Evolutionary conservation across 1,140 invertebrate genomes (phyloP).

Genomic region (Papilio glaucus): DNA sequence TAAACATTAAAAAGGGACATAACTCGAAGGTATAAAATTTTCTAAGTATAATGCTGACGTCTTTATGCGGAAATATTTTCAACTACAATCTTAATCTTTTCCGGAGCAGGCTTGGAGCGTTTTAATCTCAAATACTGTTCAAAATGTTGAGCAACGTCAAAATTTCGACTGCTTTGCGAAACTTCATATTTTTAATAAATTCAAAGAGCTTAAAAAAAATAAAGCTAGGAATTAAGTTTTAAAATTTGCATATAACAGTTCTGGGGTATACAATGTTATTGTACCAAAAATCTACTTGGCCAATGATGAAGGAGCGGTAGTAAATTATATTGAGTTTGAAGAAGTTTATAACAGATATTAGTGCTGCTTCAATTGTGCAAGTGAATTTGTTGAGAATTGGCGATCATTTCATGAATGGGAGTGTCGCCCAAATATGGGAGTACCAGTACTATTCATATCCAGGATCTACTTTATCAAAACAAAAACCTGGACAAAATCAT

Average conservation of each 20-base stretch:
- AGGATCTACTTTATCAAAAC: neutral
- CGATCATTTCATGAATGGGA: too few species aligned
- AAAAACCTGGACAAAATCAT: neutral
- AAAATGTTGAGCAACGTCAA: neutral
- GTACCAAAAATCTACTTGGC: neutral
- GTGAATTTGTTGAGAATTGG: too few species aligned
- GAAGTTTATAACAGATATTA: too few species aligned
- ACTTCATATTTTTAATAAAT: neutral
- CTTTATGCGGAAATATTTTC: conserved; percentile 1
- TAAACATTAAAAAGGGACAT: neutral
- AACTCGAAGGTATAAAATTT: neutral
- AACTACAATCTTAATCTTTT: conserved; percentile 7
- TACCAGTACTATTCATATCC: neutral
- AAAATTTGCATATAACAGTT: neutral
- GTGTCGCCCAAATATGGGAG: too few species aligned
- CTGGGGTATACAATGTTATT: neutral
- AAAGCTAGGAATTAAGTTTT: neutral
- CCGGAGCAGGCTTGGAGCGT: neutral
- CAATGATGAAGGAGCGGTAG: neutral
- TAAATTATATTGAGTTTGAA: neutral
- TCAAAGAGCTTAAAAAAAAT: neutral
- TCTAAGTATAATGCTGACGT: neutral
- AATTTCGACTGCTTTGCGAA: neutral
- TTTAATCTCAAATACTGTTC: neutral
- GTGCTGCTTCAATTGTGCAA: too few species aligned